These are phyloP conservation scores for Eriocheir sinensis DNA, from an alignment of 1,140 invertebrate species.

Conservation along the genomic window DNA sequence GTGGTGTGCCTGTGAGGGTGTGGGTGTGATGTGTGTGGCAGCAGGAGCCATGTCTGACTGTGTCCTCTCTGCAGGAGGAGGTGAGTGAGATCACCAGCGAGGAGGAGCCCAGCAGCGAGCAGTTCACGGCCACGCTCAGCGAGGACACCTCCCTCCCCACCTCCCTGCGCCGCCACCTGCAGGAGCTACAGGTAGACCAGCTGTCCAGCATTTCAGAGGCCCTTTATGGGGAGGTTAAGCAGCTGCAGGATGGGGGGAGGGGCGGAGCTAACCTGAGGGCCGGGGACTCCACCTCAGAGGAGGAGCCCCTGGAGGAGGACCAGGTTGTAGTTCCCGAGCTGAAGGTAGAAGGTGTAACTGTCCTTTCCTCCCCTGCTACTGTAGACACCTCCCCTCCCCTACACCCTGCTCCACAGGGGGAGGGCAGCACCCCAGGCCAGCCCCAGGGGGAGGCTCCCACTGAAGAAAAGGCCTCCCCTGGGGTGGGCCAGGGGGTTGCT, in stretches of 20 bases:
- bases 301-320: constrained; percentile 48
- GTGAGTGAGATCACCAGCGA: constrained; percentile 73
- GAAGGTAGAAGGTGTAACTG: background rate
- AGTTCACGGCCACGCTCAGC: constrained; percentile 70
- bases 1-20: background rate
- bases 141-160: constrained; percentile 75
- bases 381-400: background rate
- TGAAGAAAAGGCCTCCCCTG: background rate
- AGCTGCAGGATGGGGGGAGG: constrained; percentile 33
- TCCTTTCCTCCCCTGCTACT: background rate
- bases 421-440: background rate
- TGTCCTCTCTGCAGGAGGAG: constrained; percentile 66
- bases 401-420: background rate
- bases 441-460: background rate
- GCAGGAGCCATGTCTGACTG: background rate
- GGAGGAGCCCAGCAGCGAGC: constrained; percentile 75
- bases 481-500: background rate
- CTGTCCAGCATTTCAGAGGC: constrained; percentile 63
- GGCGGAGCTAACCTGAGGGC: background rate
- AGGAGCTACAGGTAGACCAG: constrained; percentile 72
- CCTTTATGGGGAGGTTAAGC: constrained; percentile 40
- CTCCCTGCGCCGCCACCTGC: constrained; percentile 63
- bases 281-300: constrained; percentile 35
- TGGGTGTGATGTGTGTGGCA: background rate
- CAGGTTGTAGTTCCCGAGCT: constrained; percentile 29